These are phyloP conservation scores for Quadroppia sp. DNA, from an alignment of 2,888 invertebrate genomes.

Conservation along the genomic window DNA sequence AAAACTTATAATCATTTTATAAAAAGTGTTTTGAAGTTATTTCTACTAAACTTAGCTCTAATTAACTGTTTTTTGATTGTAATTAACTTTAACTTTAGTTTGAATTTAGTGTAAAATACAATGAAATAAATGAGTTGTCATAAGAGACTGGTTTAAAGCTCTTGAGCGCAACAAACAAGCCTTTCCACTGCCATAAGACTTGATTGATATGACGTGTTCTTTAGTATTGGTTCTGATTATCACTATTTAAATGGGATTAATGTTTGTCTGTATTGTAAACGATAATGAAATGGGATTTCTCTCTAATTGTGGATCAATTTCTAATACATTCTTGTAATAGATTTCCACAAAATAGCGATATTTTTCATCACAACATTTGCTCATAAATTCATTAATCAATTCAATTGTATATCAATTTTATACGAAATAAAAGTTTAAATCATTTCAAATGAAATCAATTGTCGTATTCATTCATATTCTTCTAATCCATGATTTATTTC, in stretches of 20 bases:
- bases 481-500: slow-evolving; percentile 17
- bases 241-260: slow-evolving; percentile 3
- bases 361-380: background rate
- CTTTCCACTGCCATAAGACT: slow-evolving; percentile 18
- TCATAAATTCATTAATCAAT: slow-evolving; percentile 6
- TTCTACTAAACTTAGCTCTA: background rate
- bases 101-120: too few species aligned
- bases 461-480: background rate
- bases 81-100: background rate
- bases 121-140: background rate
- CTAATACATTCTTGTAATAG: background rate
- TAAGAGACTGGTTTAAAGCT: slow-evolving; percentile 19
- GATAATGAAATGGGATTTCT: background rate
- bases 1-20: background rate
- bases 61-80: background rate
- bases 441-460: background rate
- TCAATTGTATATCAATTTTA: slow-evolving; percentile 8
- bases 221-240: slow-evolving; percentile 21
- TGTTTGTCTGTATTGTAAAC: slow-evolving; percentile 11
- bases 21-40: background rate
- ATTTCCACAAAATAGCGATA: background rate
- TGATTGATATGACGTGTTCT: background rate
- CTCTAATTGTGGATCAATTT: background rate
- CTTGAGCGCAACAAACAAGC: slow-evolving; percentile 15
- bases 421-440: background rate